phyloP scores from a whole-genome alignment of 1,140 invertebrate genomes.

The Drosophila leontia region DNA sequence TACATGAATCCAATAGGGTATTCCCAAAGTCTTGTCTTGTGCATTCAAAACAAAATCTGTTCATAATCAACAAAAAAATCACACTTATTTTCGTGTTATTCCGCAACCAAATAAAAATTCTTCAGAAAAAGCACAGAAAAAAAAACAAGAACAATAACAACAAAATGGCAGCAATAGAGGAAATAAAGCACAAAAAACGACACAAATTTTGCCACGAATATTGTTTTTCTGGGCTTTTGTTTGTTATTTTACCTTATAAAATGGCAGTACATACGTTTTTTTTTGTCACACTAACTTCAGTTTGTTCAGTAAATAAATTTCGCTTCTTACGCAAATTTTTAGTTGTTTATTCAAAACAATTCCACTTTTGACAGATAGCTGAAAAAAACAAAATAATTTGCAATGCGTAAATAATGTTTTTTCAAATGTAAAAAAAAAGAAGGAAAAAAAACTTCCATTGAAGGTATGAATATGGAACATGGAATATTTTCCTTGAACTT shows the following conservation, averaged over 20 bases:
- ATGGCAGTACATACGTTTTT: background rate
- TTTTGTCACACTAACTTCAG: conserved; percentile 23
- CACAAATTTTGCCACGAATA: conserved; percentile 41
- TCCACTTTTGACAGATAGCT: background rate
- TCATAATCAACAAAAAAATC: conserved; percentile 21
- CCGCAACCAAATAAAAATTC: conserved; percentile 40
- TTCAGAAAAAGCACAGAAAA: conserved; percentile 24
- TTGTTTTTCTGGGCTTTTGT: conserved; percentile 43
- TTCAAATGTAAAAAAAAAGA: background rate
- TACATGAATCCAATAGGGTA: conserved; percentile 2
- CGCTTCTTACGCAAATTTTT: conserved; percentile 36
- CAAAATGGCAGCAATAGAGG: conserved; percentile 15
- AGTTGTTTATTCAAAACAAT: conserved; percentile 25
- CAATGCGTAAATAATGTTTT: conserved; percentile 33
- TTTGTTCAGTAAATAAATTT: conserved; percentile 25
- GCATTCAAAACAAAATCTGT: background rate
- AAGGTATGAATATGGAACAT: conserved; percentile 7
- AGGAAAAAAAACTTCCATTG: background rate
- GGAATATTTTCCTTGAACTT: conserved; percentile 15
- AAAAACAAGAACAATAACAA: conserved; percentile 7
- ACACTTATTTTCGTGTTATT: conserved; percentile 44
- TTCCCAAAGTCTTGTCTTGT: background rate
- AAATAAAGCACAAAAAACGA: conserved; percentile 37
- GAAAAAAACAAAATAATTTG: conserved; percentile 27
- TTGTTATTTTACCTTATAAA: conserved; percentile 18